Conservation (phyloP, 2,113 vertebrate species). For the Ptyas mucosa region DNA sequence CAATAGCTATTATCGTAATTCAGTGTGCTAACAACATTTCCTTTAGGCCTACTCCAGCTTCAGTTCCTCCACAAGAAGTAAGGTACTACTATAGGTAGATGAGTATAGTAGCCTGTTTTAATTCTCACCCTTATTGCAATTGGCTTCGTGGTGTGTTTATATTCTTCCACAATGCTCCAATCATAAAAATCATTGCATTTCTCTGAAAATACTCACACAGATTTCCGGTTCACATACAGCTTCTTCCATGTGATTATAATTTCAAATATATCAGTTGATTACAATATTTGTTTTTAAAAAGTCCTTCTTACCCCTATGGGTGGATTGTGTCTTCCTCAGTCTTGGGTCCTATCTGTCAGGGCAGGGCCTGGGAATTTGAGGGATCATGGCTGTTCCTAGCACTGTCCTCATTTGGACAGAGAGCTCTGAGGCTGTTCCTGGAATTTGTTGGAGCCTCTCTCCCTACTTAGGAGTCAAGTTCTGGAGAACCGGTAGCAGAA, state of each 20-base stretch:
- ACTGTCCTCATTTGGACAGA: too few species aligned
- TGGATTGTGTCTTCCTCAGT: neutral
- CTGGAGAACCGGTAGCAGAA: too few species aligned
- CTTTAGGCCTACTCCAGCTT: neutral
- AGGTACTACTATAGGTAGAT: neutral
- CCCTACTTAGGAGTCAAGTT: neutral
- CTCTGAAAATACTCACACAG: neutral
- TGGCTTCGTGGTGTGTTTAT: neutral
- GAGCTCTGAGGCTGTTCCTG: neutral
- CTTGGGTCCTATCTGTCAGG: neutral
- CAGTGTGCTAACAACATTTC: neutral
- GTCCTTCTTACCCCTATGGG: neutral
- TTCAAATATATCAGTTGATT: neutral
- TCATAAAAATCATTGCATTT: neutral
- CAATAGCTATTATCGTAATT: neutral
- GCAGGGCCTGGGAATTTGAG: neutral
- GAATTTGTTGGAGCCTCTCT: neutral
- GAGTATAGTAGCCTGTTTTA: neutral
- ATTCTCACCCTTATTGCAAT: neutral
- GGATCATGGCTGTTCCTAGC: too few species aligned
- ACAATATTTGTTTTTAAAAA: slow-evolving; percentile 22
- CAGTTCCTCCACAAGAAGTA: neutral
- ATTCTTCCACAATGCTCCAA: neutral
- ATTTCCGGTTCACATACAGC: neutral
- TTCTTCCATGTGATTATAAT: too few species aligned